A percentile compares a stretch with the other conserved stretches of the same genome.
Conservation (phyloP, 2,113 vertebrate genomes). For the Phylloscopus trochiloides region DNA sequence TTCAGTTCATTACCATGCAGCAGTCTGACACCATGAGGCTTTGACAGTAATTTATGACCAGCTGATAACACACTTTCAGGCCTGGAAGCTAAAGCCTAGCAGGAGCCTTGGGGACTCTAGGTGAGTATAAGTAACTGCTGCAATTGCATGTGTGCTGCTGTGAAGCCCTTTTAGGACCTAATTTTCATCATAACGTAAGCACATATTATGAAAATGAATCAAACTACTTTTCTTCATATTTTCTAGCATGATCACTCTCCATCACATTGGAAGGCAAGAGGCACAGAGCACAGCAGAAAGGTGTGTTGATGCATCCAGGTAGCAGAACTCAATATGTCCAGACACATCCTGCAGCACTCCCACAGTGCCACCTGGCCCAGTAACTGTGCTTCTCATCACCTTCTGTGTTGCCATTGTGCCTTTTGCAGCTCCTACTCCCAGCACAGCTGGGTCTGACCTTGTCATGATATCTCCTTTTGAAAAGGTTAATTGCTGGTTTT, state of each 20-base stretch:
- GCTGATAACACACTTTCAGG: neutral
- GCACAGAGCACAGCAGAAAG: neutral
- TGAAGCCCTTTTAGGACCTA: neutral
- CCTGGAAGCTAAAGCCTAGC: neutral
- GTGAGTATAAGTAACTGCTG: neutral
- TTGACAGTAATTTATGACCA: conserved; percentile 22
- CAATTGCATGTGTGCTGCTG: neutral
- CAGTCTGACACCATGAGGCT: neutral
- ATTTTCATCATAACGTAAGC: neutral
- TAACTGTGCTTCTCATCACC: neutral
- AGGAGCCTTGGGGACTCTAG: neutral
- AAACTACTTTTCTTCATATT: neutral
- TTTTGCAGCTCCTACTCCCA: neutral
- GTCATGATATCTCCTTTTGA: neutral
- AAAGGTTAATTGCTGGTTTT: neutral
- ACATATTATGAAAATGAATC: neutral
- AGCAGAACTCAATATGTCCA: neutral
- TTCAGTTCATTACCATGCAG: neutral
- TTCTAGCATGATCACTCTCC: neutral
- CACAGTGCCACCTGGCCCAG: neutral
- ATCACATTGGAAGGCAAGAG: neutral
- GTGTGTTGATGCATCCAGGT: fast-evolving
- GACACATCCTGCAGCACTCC: neutral
- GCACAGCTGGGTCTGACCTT: neutral
- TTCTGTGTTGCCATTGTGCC: neutral